Base-by-base conservation (phyloP, 1,140 invertebrate species). In the Drosophila leontia region DNA sequence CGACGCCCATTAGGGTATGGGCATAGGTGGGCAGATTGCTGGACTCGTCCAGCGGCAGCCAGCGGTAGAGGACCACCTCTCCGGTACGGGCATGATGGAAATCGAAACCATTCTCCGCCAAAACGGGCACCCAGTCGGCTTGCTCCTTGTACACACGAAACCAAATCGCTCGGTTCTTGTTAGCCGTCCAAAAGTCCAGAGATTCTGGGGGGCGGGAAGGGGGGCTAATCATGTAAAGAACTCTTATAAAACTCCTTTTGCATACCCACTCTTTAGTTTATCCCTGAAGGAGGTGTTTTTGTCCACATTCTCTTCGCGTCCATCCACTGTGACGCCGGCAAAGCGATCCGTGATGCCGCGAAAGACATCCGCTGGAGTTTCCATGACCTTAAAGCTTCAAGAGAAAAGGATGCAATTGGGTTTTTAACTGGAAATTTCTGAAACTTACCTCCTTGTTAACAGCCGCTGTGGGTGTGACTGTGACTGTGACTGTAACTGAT, bases 1-100 rank as follows among this genome's bases (percentile, higher is more conserved):
- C 97, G n/a, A 97, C 96, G 59, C 97, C 98, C 47, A 98, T 86
- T 93, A 97, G 96, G 34, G 97, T 98, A 91, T 98, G 97, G 7
- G 97, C 96, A 92, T 96, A 97, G 41, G 95, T 94, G 39, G 98
- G 98, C 60, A 98, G 93, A 85, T 96, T 96, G 71, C 94, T 95
- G 15, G 91, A 79, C 92, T 96, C 94, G 57, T 94, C 88, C 56
- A 84, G 93, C 9, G 96, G 95, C 47, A 98, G 92, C 97, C 97
- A 98, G 85, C 95, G 95, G 81, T 95, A 96, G 93, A 98, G 94
- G 93, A 96, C 96, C 1, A 97, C 96, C 93, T 95, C 96, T 17
- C 96, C 95, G 26, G 95, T 94, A 76, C 96, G 95, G 0, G 97
- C 96, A 94, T 98, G 97, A 93, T 99, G 97, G 88, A 96, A 98